A percentile compares a stretch with the other conserved stretches of the same genome.
These are phyloP conservation scores for Bombus superbus DNA, from an alignment of 1,140 invertebrate species.

Conservation along the genomic window DNA sequence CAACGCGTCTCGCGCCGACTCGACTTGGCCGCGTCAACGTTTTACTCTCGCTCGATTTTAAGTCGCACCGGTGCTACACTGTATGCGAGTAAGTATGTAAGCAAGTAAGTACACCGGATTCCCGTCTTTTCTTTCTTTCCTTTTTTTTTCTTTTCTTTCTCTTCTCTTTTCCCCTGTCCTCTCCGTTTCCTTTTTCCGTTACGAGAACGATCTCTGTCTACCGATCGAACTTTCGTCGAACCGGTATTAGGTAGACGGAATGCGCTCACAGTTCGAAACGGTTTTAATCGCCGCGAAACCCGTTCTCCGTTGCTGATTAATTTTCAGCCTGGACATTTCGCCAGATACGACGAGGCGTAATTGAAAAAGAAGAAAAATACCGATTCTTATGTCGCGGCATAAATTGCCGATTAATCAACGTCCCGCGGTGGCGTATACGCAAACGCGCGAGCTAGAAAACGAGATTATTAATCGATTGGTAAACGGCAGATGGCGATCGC, in stretches of 20 bases:
- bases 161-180: not conserved
- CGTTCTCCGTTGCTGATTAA: conserved; percentile 6
- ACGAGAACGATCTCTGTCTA: not conserved
- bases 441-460: conserved; percentile 36
- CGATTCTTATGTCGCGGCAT: not conserved
- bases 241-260: no score
- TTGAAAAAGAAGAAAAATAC: conserved; percentile 13
- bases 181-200: not conserved
- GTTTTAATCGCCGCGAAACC: not conserved
- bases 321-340: not conserved
- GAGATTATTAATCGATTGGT: conserved; percentile 59
- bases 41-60: conserved; percentile 4
- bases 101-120: no score
- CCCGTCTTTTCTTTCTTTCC: not conserved
- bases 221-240: not conserved
- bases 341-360: conserved; percentile 10
- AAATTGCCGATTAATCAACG: conserved; percentile 30
- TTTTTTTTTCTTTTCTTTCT: no score
- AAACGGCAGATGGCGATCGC: conserved; percentile 46
- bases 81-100: not conserved
- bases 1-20: not conserved
- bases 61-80: not conserved
- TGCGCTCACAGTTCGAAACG: no score
- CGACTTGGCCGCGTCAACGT: not conserved
- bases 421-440: conserved; percentile 17